Percentiles rank a stretch among this genome's conserved stretches.
These are phyloP conservation scores for Aldabrachelys gigantea DNA, from an alignment of 2,113 vertebrate genomes.

Conservation along the genomic window DNA sequence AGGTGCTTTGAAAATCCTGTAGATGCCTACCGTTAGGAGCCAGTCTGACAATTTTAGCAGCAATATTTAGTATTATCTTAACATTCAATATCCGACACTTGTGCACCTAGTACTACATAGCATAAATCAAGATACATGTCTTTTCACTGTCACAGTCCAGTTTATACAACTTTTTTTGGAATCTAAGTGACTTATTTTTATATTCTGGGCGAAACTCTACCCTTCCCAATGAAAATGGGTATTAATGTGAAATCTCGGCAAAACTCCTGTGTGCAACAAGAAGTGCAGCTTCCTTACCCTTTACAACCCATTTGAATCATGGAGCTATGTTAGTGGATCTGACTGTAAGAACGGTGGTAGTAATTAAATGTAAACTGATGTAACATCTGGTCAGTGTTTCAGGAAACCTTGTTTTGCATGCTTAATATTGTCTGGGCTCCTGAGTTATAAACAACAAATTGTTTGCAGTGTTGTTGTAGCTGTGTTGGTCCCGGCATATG, in stretches of 20 bases:
- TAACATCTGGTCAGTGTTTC: neutral
- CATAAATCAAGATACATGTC: neutral
- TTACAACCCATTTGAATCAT: neutral
- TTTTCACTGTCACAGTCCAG: neutral
- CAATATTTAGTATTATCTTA: neutral
- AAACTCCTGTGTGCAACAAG: neutral
- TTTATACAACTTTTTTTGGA: neutral
- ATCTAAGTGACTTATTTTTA: neutral
- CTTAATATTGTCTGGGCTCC: neutral
- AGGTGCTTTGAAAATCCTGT: neutral
- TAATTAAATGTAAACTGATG: neutral
- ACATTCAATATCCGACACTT: neutral
- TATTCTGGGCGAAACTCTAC: neutral
- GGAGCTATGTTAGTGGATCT: neutral
- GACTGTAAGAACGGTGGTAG: neutral
- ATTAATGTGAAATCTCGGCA: neutral
- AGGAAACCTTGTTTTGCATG: neutral
- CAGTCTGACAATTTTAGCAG: neutral
- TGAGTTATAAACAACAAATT: neutral
- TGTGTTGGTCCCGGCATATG: neutral
- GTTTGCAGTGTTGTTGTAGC: neutral
- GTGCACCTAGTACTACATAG: neutral
- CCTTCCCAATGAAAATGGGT: neutral
- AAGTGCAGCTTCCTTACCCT: neutral
- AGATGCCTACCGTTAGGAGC: neutral